Conservation (phyloP, 2,888 invertebrate species). For the Zele albiditarsus region DNA sequence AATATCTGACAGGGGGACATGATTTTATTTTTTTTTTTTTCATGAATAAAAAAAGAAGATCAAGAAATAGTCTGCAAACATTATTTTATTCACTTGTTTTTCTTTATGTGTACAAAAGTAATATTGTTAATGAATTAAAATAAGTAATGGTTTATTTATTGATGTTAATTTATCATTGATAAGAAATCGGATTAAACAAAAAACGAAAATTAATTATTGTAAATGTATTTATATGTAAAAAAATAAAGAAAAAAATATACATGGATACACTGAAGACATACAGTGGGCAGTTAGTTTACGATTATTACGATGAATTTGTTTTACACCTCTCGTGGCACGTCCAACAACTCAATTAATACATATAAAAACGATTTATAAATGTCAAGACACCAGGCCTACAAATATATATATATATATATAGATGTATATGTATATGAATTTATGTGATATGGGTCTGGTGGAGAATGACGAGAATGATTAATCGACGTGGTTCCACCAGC, state of each 20-base stretch:
- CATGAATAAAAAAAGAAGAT: too few species aligned
- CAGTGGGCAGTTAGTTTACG: background rate
- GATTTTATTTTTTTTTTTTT: too few species aligned
- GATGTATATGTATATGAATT: background rate
- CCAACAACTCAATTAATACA: slow-evolving; percentile 43
- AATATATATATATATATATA: background rate
- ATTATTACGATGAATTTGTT: slow-evolving; percentile 41
- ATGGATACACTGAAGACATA: background rate
- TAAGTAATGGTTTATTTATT: background rate
- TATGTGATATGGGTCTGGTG: slow-evolving; percentile 5
- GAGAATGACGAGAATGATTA: slow-evolving; percentile 44
- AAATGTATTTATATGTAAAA: background rate
- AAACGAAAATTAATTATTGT: background rate
- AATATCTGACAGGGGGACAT: too few species aligned
- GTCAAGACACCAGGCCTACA: slow-evolving; percentile 23
- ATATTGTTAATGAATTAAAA: background rate
- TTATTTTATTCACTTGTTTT: slow-evolving; percentile 19
- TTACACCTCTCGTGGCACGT: slow-evolving; percentile 35
- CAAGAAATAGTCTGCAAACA: too few species aligned
- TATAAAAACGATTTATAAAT: slow-evolving; percentile 38
- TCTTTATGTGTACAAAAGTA: background rate
- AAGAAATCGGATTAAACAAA: too few species aligned
- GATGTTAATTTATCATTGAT: too few species aligned
- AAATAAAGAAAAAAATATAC: background rate
- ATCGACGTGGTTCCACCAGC: slow-evolving; percentile 24